Conservation (phyloP, 2,797 vertebrate genomes). For the Champsocephalus esox region DNA sequence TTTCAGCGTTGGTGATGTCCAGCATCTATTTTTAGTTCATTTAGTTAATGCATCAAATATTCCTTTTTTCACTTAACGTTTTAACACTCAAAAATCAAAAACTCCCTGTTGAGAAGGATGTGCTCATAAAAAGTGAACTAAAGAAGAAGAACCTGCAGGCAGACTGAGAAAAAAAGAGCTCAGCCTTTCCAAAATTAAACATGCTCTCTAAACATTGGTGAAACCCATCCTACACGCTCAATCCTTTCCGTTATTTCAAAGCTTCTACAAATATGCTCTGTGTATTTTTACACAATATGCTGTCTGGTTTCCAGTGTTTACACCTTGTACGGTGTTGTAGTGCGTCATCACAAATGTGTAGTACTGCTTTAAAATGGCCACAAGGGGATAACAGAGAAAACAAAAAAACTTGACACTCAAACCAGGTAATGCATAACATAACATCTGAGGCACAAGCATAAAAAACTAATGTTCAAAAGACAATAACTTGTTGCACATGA, state of each 20-base stretch:
- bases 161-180: constrained; percentile 25
- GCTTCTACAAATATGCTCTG: constrained; percentile 53
- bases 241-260: constrained; percentile 52
- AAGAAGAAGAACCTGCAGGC: constrained; percentile 41
- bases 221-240: constrained; percentile 60
- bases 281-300: constrained; percentile 72
- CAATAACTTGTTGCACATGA: background rate
- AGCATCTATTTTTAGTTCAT: background rate
- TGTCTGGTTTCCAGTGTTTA: constrained; percentile 75
- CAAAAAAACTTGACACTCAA: constrained; percentile 4
- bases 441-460: background rate
- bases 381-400: constrained; percentile 2
- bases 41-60: background rate
- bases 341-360: constrained; percentile 54
- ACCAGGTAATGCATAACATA: background rate
- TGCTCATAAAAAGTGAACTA: constrained; percentile 33
- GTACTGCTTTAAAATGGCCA: constrained; percentile 39
- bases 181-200: constrained; percentile 63
- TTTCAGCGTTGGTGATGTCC: constrained; percentile 2
- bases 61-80: background rate
- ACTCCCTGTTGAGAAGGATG: constrained; percentile 56
- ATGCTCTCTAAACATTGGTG: constrained; percentile 54
- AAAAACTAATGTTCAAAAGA: constrained; percentile 6
- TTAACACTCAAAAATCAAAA: constrained; percentile 22
- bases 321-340: constrained; percentile 23